Conservation (phyloP, 2,113 vertebrate species). For the Cricetomys ansorgei region DNA sequence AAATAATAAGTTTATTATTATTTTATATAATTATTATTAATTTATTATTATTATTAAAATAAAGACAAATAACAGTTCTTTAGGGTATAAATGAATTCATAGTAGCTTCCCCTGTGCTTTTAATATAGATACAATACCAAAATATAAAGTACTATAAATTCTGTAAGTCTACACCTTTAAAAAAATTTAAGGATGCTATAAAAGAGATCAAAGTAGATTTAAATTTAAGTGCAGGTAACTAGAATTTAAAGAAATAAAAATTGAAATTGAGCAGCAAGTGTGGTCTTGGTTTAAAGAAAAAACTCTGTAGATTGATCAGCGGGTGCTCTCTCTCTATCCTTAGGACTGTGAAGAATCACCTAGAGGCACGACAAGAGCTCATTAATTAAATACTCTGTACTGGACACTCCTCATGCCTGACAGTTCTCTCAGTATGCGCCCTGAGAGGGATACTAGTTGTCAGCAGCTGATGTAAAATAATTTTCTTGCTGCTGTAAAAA, state of each 20-base stretch:
- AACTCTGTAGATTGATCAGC: conserved; percentile 43
- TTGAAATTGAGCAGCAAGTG: conserved; percentile 52
- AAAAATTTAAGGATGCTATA: conserved; percentile 5
- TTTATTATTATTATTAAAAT: too few species aligned
- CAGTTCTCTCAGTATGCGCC: conserved; percentile 74
- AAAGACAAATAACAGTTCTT: background rate
- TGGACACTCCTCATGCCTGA: conserved; percentile 73
- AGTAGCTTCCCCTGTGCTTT: background rate
- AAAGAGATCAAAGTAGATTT: background rate
- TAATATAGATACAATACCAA: conserved; percentile 1
- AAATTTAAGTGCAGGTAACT: conserved; percentile 14
- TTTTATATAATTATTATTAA: too few species aligned
- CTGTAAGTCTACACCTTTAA: background rate
- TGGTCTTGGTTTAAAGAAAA: background rate
- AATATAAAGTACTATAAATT: background rate
- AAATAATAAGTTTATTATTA: background rate
- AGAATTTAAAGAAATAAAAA: conserved; percentile 36
- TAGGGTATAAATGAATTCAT: conserved; percentile 19
- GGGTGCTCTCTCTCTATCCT: conserved; percentile 60
- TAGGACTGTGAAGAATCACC: conserved; percentile 72
- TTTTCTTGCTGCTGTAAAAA: conserved; percentile 65
- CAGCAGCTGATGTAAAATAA: conserved; percentile 75
- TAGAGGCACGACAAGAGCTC: conserved; percentile 75
- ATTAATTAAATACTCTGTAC: conserved; percentile 77
- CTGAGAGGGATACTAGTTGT: conserved; percentile 73